These are phyloP conservation scores for Raja brachyura DNA, from an alignment of 2,113 vertebrate genomes.

Conservation along the genomic window DNA sequence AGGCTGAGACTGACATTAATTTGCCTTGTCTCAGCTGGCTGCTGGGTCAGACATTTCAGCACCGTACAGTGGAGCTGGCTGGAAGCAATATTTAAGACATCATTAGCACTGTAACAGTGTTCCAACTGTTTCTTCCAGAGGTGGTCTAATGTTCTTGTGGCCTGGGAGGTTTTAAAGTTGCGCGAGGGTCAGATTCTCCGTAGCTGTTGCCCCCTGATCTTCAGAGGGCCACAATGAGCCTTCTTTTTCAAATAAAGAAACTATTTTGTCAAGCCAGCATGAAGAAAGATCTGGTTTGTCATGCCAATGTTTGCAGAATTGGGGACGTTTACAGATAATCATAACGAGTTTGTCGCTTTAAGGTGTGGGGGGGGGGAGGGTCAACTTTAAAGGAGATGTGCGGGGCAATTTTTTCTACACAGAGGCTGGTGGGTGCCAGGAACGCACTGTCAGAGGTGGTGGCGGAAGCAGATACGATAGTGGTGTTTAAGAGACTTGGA, in stretches of 20 bases:
- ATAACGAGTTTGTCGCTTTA: too few relatives aligned
- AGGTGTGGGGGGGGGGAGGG: too few relatives aligned
- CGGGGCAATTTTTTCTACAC: too few relatives aligned
- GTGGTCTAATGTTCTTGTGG: slow-evolving; percentile 7
- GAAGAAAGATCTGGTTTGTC: neutral
- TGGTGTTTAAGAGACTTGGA: too few relatives aligned
- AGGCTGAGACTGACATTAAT: neutral
- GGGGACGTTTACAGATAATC: neutral
- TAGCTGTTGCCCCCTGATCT: neutral
- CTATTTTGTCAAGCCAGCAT: neutral
- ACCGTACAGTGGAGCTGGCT: slow-evolving; percentile 5
- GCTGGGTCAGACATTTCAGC: slow-evolving; percentile 11
- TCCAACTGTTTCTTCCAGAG: slow-evolving; percentile 22
- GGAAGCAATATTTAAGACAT: slow-evolving; percentile 5
- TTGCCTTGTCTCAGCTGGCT: neutral
- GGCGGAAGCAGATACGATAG: too few relatives aligned
- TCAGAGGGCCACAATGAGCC: neutral
- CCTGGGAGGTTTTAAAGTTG: slow-evolving; percentile 5
- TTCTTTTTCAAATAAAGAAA: neutral
- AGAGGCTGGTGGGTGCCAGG: too few relatives aligned
- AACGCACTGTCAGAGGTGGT: too few relatives aligned
- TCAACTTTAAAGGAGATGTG: too few relatives aligned
- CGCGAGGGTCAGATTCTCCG: neutral
- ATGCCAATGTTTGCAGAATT: neutral
- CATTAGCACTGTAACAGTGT: slow-evolving; percentile 13